Evolutionary conservation across 2,888 invertebrate species (phyloP), one percentile per base, ranked within the genome.

Genomic region (Anagyrus pseudococci): DNA sequence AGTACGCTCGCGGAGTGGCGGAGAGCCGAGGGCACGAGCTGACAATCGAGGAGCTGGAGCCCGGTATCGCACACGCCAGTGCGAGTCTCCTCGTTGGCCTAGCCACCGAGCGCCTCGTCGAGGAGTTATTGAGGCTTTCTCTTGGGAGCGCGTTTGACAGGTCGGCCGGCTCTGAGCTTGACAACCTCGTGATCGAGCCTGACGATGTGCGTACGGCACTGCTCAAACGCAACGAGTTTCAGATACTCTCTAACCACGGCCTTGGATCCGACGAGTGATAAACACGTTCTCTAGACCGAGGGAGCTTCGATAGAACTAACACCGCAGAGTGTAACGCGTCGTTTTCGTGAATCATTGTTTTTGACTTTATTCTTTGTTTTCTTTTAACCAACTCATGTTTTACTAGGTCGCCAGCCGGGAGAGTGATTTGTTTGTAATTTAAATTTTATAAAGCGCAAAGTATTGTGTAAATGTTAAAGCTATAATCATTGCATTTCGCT

Each of bases 21-120:
- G 75, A 82, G 52, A 80, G 84, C 67, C 77, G 81, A 41, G 84
- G 84, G 2, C 71, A 84, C 29, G 73, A 80, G 57, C 73, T 85
- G 44, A 77, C 73, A 67, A 74, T 81, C 19, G 85, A 85, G 68
- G 82, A 83, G 74, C 79, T 85, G 40, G 66, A 76, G 26, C 81
- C 83, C 3, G 82, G 82, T 13, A 78, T 85, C 4, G 67, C 75
- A 33, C 80, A 82, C 69, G 81, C 81, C 67, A 79, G 82, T 41
- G 78, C 84, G n/a, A 82, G 82, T 69, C 63, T 77, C 54, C 67
- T 77, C 47, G 70, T 78, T 8, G 72, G 74, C 37, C 68, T 68
- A 63, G 78, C 77, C 40, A 59, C 77, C 4, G 70, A 75, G 59
- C 77, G 77, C 67, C 70, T 80, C 1, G 62, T 77, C 15, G 76